These are phyloP conservation scores for Herminia tarsipennalis DNA, from an alignment of 2,888 invertebrate genomes.

Conservation along the genomic window DNA sequence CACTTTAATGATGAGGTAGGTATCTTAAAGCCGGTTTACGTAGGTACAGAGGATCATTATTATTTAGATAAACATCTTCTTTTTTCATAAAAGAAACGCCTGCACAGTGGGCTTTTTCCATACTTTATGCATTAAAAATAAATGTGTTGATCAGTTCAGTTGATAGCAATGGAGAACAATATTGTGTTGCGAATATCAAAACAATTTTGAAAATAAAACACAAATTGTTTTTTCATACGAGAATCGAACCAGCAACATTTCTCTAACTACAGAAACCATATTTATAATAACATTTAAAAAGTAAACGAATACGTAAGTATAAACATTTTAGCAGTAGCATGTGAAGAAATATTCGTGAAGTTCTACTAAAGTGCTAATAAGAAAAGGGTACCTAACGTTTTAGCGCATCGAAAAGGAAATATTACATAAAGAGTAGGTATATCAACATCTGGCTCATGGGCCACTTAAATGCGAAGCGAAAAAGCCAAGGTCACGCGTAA, in stretches of 20 bases:
- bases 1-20: slow-evolving; percentile 12
- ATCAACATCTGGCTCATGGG: slow-evolving; percentile 37
- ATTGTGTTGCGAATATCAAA: no score
- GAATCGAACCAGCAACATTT: no score
- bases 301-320: slow-evolving; percentile 30
- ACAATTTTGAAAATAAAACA: no score
- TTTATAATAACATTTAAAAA: slow-evolving; percentile 12
- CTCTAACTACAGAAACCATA: no score
- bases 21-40: not conserved
- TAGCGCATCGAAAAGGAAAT: slow-evolving; percentile 26
- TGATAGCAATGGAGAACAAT: no score
- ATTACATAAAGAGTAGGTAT: slow-evolving; percentile 19
- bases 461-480: slow-evolving; percentile 50
- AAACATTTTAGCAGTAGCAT: slow-evolving; percentile 28
- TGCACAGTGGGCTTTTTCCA: no score
- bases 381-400: slow-evolving; percentile 30
- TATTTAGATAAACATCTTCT: not conserved
- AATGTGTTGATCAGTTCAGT: no score
- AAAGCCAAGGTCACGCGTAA: slow-evolving; percentile 60
- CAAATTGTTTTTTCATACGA: no score
- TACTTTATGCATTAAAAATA: no score
- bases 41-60: not conserved
- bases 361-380: slow-evolving; percentile 30
- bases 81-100: no score
- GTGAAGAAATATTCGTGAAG: slow-evolving; percentile 31